Percentiles rank a stretch among this genome's conserved stretches.
Evolutionary conservation across 1,140 invertebrate species (phyloP).

Genomic region (Nasonia vitripennis): DNA sequence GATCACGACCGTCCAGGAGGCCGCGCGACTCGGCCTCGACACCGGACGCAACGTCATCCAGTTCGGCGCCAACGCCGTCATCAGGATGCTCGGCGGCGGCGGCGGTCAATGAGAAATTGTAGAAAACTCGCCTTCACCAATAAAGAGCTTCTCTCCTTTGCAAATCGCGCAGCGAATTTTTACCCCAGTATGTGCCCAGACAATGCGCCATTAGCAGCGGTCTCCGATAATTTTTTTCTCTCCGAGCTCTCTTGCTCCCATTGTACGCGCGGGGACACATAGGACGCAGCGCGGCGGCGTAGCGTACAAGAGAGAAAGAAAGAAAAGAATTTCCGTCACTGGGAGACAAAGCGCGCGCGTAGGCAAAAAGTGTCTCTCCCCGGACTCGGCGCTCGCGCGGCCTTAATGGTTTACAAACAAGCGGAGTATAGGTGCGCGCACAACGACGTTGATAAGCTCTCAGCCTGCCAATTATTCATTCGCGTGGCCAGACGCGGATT

Average conservation of each 20-base stretch:
- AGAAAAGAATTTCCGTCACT: not conserved
- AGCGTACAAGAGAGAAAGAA: not conserved
- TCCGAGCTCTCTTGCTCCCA: not conserved
- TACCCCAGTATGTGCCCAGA: not conserved
- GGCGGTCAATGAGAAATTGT: not conserved
- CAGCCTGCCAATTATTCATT: conserved; percentile 40
- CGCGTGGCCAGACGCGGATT: conserved; percentile 1
- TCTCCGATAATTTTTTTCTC: not conserved
- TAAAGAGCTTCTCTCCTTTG: not conserved
- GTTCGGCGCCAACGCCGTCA: conserved; percentile 22
- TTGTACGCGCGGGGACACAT: not conserved
- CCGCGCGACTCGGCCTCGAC: conserved; percentile 7
- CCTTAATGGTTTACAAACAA: conserved; percentile 47
- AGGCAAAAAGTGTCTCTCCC: not conserved
- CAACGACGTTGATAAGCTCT: not conserved
- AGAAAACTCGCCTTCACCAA: not conserved
- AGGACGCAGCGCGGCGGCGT: not conserved
- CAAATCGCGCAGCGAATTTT: not conserved
- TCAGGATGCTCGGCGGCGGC: conserved; percentile 15
- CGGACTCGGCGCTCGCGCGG: not conserved
- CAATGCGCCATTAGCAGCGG: conserved; percentile 1
- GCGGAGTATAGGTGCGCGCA: not conserved
- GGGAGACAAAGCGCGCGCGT: not conserved
- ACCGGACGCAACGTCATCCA: conserved; percentile 21
- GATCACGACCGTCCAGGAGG: conserved; percentile 34